Evolutionary conservation across 92 coral and sea anemone species (phyloP).

Genomic region (Epizoanthus rinbou): DNA sequence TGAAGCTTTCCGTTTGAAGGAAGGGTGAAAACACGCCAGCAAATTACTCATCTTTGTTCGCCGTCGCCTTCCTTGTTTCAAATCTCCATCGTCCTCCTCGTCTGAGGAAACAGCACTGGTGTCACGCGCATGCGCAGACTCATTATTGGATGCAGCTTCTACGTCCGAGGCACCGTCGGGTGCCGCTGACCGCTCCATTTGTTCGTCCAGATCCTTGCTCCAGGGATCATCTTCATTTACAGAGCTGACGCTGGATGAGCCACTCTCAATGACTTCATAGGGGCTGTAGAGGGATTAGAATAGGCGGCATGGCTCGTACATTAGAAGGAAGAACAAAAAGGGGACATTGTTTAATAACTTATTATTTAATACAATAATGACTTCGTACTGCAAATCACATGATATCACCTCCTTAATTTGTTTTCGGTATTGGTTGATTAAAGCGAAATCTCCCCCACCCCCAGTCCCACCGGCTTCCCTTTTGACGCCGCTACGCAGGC

Average conservation of each 20-base stretch:
- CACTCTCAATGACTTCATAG: constrained; percentile 33
- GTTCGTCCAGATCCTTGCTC: constrained; percentile 37
- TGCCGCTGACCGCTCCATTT: constrained; percentile 32
- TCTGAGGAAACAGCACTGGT: constrained; percentile 34
- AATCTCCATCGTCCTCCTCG: constrained; percentile 8
- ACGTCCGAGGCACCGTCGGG: constrained; percentile 41
- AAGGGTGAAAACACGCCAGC: constrained; percentile 22
- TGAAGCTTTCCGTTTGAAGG: constrained; percentile 27
- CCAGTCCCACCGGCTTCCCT: too few species aligned
- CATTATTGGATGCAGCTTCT: neutral
- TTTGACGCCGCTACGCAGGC: too few species aligned
- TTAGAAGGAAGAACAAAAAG: too few species aligned
- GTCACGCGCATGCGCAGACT: neutral
- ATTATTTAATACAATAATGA: too few species aligned
- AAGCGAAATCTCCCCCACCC: too few species aligned
- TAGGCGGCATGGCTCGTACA: too few species aligned
- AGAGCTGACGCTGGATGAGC: constrained; percentile 25
- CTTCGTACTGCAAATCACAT: too few species aligned
- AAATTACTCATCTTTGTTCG: constrained; percentile 1
- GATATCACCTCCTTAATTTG: too few species aligned
- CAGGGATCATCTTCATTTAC: constrained; percentile 26
- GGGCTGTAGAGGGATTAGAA: neutral
- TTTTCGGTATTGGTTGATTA: too few species aligned
- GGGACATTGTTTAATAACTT: too few species aligned
- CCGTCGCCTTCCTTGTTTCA: constrained; percentile 8